Base-by-base conservation (phyloP, 2,797 vertebrate genomes). In the Hypotaenidia okinawae region DNA sequence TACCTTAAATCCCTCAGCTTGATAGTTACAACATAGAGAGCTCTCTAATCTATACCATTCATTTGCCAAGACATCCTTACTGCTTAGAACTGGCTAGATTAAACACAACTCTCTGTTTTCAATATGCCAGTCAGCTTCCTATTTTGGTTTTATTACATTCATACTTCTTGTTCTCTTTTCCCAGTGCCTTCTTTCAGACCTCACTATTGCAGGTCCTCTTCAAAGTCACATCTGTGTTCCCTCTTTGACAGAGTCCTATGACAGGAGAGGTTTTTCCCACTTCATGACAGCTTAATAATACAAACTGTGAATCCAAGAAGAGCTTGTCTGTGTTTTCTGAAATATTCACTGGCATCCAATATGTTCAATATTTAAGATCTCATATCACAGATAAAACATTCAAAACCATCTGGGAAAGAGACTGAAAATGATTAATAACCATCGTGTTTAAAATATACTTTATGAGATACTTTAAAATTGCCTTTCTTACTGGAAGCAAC, bases 281-380 rank as follows among this genome's bases (percentile, higher is more conserved):
- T 82, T 78, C 43, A 55, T 51, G 87, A 89, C 73, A 95, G 58
- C 67, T 90, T 80, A 87, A 94, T 87, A 80, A 92, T 54, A 45
- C 35, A 94, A 95, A 95, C 67, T 87, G 93, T 80, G 80, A 95
- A 93, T 59, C 52, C 74, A 89, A 89, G 74, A 95, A 93, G 59
- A 82, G 24, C 43, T 73, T 76, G 73, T 82, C 77, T 87, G 28
- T 74, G 43, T 78, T 86, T 86, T 91, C 86, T 91, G 68, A 90
- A 82, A 84, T 90, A 69, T 66, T 93, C 70, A 63, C 30, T 79
- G 59, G 33, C 47, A 89, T 17, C n/a, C 62, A 93, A 49, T 66
- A 90, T 78, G 63, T 66, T 93, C 70, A 81, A 49, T 86, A 91
- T 93, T 91, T 87, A 85, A 88, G 72, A 91, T 51, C 67, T 73